Conservation (phyloP, 1,140 invertebrate species). For the Choristoneura fumiferana region DNA sequence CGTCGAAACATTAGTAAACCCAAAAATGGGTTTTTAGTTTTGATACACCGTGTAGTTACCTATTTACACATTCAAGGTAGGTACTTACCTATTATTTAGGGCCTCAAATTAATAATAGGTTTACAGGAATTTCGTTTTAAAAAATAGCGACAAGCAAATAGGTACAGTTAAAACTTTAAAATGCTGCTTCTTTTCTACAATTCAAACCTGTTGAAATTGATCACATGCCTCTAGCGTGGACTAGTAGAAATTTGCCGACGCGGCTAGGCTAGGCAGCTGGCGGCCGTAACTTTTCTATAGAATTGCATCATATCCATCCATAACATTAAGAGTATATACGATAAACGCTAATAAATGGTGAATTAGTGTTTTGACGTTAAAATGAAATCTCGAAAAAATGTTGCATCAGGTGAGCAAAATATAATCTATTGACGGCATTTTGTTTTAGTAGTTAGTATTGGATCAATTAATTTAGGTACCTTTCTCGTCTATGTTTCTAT, state of each 20-base stretch:
- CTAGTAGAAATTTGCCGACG: slow-evolving; percentile 1
- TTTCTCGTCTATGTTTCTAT: background rate
- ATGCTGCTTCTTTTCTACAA: background rate
- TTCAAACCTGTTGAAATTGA: background rate
- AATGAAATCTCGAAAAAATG: slow-evolving; percentile 26
- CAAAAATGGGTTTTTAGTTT: too few species aligned
- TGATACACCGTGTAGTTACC: too few species aligned
- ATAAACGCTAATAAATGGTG: background rate
- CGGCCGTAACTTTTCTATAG: background rate
- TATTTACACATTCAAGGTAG: background rate
- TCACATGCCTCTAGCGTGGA: background rate
- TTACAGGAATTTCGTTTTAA: background rate
- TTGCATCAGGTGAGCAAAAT: slow-evolving; percentile 25
- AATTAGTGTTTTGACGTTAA: slow-evolving; percentile 10
- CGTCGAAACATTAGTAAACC: too few species aligned
- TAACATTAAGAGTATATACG: too few species aligned
- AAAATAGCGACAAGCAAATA: background rate
- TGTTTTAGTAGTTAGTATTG: background rate
- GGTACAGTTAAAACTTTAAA: background rate
- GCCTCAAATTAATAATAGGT: background rate
- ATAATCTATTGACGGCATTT: background rate
- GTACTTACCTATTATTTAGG: background rate
- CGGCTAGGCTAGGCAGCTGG: background rate
- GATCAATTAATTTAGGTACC: background rate
- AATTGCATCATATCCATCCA: slow-evolving; percentile 3